Percentiles rank a stretch among this genome's conserved stretches.
phyloP scores from a whole-genome alignment of 2,888 invertebrate genomes.

The Lochmaea capreae region DNA sequence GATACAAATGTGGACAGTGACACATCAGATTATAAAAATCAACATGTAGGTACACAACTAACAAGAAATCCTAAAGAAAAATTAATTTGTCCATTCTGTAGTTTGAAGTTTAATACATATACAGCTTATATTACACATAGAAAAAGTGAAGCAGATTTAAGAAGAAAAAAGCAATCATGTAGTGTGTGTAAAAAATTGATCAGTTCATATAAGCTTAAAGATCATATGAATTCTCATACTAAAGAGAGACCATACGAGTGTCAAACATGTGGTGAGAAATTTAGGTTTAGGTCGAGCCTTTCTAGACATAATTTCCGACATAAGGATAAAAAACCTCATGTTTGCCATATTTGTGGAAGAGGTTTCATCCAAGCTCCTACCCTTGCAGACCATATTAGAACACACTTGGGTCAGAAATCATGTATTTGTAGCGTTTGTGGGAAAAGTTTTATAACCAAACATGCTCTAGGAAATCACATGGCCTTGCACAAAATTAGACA shows the following conservation, averaged over 20 bases:
- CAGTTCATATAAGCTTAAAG: slow-evolving; percentile 42
- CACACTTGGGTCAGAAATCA: slow-evolving; percentile 46
- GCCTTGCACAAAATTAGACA: slow-evolving; percentile 39
- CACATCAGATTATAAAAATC: slow-evolving; percentile 1
- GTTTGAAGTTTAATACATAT: slow-evolving; percentile 36
- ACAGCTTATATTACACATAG: slow-evolving; percentile 40
- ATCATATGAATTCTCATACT: slow-evolving; percentile 46
- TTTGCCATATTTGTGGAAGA: slow-evolving; percentile 46
- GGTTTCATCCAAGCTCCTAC: slow-evolving; percentile 46
- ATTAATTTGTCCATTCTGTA: slow-evolving; percentile 41
- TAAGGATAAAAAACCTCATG: slow-evolving; percentile 43
- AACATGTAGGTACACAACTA: not conserved
- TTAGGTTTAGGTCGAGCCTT: slow-evolving; percentile 42
- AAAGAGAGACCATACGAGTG: slow-evolving; percentile 45
- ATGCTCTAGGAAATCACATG: slow-evolving; percentile 43
- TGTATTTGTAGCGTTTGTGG: slow-evolving; percentile 52
- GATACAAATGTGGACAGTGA: slow-evolving; percentile 18
- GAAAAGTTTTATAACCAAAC: slow-evolving; percentile 57
- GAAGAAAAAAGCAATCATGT: slow-evolving; percentile 43
- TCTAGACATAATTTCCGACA: slow-evolving; percentile 42
- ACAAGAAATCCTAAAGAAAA: slow-evolving; percentile 6
- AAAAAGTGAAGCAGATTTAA: slow-evolving; percentile 43
- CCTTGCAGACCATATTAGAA: slow-evolving; percentile 45
- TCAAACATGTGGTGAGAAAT: slow-evolving; percentile 41
- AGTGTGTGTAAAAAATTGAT: slow-evolving; percentile 42